Base-by-base conservation (phyloP, 1,140 invertebrate species). In the Trachymyrmex septentrionalis region DNA sequence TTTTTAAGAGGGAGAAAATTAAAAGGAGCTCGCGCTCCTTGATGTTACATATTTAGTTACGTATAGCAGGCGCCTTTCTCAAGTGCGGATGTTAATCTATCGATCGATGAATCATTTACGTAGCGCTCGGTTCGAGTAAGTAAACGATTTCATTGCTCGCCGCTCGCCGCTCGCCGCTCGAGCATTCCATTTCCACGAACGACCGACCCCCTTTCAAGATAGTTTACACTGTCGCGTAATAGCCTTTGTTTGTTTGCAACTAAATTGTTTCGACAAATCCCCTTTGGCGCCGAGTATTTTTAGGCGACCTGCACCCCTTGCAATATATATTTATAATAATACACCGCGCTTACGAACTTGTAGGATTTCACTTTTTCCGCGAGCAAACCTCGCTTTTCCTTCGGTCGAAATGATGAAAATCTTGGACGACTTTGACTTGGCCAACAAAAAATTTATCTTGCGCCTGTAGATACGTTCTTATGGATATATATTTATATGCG, bases 101-200 rank as follows among this genome's bases (percentile, higher is more conserved):
- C 86, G 86, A 90, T 91, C 88, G 81, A 90, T 88, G 85, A 87
- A 90, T 90, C 89, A 87, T 61, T 77, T 21, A 38, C 34, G 44
- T 55, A 75, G 24, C 72, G 67, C 19, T 67, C 61, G 27, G 27
- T 57, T 59, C 53, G 44, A 72, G 7, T 34, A 34, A 34, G 55
- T 81, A 81, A 86, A 81, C 85, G 66, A 86, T 86, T 86, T 86
- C 69, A 81, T 81, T 86, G 53, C 80, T 61, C 85, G 38, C 80
- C 30, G 5, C 30, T 61, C 85, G 63, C 48, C 30, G 3, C 4
- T 30, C 30, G 30, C 3, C n/a, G n/a, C 53, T 50, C 19, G 38
- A 50, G 27, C 67, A 73, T 82, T 61, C 80, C 66, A 48, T 55
- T 82, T 61, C 80, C 66, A 48, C 67, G 80, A 82, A 82, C 69